A percentile compares a stretch with the other conserved stretches of the same genome.
These are phyloP conservation scores for Eulacestoma nigropectus DNA, from an alignment of 2,113 vertebrate genomes.

Conservation along the genomic window DNA sequence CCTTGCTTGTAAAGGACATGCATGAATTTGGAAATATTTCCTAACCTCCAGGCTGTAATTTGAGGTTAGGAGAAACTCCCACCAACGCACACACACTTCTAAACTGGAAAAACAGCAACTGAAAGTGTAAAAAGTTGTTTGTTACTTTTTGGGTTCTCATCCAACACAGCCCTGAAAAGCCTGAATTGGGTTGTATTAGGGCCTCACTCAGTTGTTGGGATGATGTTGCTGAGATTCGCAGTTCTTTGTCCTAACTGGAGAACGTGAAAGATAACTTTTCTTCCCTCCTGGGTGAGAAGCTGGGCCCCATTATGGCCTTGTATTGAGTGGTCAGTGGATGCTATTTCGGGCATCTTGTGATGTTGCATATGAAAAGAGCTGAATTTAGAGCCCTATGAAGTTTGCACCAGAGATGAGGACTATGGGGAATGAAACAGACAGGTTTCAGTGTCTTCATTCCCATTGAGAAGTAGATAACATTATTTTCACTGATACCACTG, in stretches of 20 bases:
- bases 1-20: neutral
- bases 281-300: neutral
- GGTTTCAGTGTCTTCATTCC: neutral
- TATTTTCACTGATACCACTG: neutral
- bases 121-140: neutral
- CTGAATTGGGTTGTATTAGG: neutral
- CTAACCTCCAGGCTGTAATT: neutral
- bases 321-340: neutral
- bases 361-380: neutral
- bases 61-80: neutral
- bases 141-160: neutral
- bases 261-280: neutral
- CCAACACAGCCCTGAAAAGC: neutral
- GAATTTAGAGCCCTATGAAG: neutral
- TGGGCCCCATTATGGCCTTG: fast-evolving
- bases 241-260: neutral
- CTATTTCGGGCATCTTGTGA: neutral
- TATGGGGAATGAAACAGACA: neutral
- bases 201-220: neutral
- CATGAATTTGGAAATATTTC: neutral
- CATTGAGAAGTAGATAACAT: neutral
- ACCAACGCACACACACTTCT: neutral
- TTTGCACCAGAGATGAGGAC: neutral
- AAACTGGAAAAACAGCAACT: neutral
- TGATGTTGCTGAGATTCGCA: neutral